Percentiles rank a stretch among this genome's conserved stretches.
phyloP scores from a whole-genome alignment of 2,888 invertebrate species.

The Glomeris marginata region DNA sequence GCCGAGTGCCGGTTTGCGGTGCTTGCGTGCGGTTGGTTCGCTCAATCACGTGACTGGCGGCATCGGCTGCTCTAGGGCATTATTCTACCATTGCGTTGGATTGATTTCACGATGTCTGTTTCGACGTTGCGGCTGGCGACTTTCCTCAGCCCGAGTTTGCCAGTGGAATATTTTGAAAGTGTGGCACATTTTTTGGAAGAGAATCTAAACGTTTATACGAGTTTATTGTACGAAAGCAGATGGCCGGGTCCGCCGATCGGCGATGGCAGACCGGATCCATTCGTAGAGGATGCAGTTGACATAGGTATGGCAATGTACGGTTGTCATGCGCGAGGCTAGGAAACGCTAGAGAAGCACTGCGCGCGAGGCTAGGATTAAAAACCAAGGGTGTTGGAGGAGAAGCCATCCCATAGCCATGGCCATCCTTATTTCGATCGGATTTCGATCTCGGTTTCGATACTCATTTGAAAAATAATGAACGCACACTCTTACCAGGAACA shows the following conservation, averaged over 20 bases:
- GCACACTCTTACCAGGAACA: too few relatives aligned
- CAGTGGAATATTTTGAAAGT: constrained; percentile 43
- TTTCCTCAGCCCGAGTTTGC: constrained; percentile 46
- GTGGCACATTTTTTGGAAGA: constrained; percentile 41
- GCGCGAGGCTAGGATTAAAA: background rate
- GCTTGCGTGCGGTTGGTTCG: too few relatives aligned
- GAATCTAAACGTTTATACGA: constrained; percentile 34
- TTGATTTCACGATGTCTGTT: too few relatives aligned
- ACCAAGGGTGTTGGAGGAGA: background rate
- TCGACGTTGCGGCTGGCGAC: constrained; percentile 37
- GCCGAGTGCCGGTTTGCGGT: too few relatives aligned
- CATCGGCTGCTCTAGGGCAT: too few relatives aligned
- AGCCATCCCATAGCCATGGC: background rate
- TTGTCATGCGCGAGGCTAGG: background rate
- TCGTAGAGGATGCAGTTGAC: constrained; percentile 38
- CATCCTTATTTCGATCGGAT: background rate
- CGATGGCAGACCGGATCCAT: constrained; percentile 39
- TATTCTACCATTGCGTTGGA: too few relatives aligned
- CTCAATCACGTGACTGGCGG: too few relatives aligned
- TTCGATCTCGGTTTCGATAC: background rate
- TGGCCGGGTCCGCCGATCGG: constrained; percentile 33
- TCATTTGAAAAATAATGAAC: background rate
- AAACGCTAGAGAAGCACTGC: background rate
- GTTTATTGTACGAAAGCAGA: constrained; percentile 44
- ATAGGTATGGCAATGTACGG: constrained; percentile 35